A percentile compares a stretch with the other conserved stretches of the same genome.
Evolutionary conservation across 2,113 vertebrate species (phyloP).

Genomic region (Rhabdornis inornatus): DNA sequence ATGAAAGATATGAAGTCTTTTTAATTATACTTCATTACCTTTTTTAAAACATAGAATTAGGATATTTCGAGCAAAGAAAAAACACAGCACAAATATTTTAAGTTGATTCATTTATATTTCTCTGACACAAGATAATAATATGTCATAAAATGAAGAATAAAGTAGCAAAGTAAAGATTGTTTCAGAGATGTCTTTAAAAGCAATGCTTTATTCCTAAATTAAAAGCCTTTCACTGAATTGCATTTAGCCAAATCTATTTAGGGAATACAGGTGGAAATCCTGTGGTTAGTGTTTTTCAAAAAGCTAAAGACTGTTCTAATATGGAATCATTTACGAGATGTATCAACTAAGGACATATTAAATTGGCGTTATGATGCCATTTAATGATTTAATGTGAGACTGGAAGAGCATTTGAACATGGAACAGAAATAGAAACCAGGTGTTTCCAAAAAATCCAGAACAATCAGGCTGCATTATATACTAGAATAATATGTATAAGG

Average conservation of each 20-base stretch:
- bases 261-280: neutral
- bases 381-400: neutral
- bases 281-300: neutral
- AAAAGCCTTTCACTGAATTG: neutral
- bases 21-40: neutral
- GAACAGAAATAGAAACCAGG: neutral
- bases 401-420: neutral
- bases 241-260: neutral
- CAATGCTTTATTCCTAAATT: neutral
- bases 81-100: neutral
- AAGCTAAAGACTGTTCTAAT: neutral
- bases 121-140: neutral
- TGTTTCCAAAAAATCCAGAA: neutral
- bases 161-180: neutral
- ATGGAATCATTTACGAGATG: neutral
- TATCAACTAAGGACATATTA: neutral
- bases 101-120: neutral
- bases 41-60: neutral
- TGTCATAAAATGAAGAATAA: neutral
- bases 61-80: neutral
- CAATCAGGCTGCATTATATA: neutral
- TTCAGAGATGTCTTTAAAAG: neutral
- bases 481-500: neutral
- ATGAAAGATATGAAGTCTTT: neutral
- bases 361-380: neutral